Evolutionary conservation across 2,797 vertebrate genomes (phyloP).

Genomic region (Brachymystax lenok): DNA sequence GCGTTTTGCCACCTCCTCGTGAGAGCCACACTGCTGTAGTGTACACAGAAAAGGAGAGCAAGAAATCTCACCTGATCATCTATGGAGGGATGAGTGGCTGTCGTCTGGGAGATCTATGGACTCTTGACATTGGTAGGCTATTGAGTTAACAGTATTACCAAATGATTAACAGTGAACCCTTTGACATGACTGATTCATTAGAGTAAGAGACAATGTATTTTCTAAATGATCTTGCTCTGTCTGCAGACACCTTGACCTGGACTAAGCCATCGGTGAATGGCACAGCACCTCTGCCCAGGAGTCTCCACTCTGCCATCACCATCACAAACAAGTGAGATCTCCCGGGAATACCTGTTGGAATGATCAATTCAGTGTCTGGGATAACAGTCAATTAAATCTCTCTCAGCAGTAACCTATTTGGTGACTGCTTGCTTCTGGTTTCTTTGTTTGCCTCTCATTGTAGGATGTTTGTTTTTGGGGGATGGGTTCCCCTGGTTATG

Average conservation of each 20-base stretch:
- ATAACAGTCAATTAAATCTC: not conserved
- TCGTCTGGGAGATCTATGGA: slow-evolving; percentile 93
- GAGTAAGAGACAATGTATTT: not conserved
- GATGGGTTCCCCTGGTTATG: slow-evolving; percentile 94
- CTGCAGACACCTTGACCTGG: slow-evolving; percentile 89
- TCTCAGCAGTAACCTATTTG: not conserved
- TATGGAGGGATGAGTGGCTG: slow-evolving; percentile 97
- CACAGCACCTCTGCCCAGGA: slow-evolving; percentile 88
- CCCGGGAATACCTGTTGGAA: not conserved
- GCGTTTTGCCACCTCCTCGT: slow-evolving; percentile 89
- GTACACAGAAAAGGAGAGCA: slow-evolving; percentile 87
- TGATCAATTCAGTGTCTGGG: not conserved
- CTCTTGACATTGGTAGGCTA: slow-evolving; percentile 87
- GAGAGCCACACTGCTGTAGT: slow-evolving; percentile 96
- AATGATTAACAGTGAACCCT: not conserved
- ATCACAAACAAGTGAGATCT: slow-evolving; percentile 91
- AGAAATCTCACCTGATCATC: slow-evolving; percentile 89
- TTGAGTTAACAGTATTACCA: slow-evolving; percentile 8
- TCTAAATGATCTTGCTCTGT: not conserved
- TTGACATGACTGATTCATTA: no score
- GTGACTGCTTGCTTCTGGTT: not conserved
- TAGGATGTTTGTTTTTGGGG: slow-evolving; percentile 92
- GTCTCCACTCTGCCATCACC: slow-evolving; percentile 92
- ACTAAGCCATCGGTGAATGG: slow-evolving; percentile 89
- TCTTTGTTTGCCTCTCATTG: slow-evolving; percentile 18